Conservation (phyloP, 2,888 invertebrate species). For the Rhodophaea formosa region DNA sequence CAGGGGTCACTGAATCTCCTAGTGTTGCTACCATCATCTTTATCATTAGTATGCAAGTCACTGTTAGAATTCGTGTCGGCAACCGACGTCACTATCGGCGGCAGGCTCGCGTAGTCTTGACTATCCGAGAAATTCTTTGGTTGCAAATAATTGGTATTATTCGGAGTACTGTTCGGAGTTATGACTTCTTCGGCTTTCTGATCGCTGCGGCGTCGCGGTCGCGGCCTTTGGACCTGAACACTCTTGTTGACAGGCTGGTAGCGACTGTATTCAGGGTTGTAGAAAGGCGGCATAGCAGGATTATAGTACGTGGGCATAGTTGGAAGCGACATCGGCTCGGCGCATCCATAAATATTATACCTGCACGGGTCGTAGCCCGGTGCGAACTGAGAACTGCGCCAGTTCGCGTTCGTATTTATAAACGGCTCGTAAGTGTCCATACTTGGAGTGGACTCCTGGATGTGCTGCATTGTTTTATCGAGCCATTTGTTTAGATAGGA, state of each 20-base stretch:
- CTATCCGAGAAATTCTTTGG: conserved; percentile 68
- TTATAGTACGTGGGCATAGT: conserved; percentile 81
- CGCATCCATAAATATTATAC: conserved; percentile 72
- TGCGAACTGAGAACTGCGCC: conserved; percentile 60
- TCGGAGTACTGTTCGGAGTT: conserved; percentile 46
- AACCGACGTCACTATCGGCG: conserved; percentile 84
- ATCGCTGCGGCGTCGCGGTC: conserved; percentile 52
- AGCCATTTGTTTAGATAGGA: conserved; percentile 76
- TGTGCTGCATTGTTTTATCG: conserved; percentile 72
- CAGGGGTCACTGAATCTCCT: conserved; percentile 87
- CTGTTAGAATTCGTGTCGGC: conserved; percentile 73
- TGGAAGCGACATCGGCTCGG: conserved; percentile 85
- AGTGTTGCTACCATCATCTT: conserved; percentile 75
- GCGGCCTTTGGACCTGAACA: conserved; percentile 60
- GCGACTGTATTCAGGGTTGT: conserved; percentile 56
- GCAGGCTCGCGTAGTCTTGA: conserved; percentile 85
- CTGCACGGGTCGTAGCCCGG: conserved; percentile 73
- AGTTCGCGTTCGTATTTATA: conserved; percentile 53
- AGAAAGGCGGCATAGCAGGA: conserved; percentile 48
- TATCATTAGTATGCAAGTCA: conserved; percentile 74
- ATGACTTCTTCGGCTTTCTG: conserved; percentile 58
- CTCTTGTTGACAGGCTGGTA: conserved; percentile 62
- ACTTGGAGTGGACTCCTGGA: conserved; percentile 62
- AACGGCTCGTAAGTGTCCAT: conserved; percentile 65
- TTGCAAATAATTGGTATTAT: conserved; percentile 56